phyloP scores from a whole-genome alignment of 2,113 vertebrate genomes.

The Lamprotornis superbus region DNA sequence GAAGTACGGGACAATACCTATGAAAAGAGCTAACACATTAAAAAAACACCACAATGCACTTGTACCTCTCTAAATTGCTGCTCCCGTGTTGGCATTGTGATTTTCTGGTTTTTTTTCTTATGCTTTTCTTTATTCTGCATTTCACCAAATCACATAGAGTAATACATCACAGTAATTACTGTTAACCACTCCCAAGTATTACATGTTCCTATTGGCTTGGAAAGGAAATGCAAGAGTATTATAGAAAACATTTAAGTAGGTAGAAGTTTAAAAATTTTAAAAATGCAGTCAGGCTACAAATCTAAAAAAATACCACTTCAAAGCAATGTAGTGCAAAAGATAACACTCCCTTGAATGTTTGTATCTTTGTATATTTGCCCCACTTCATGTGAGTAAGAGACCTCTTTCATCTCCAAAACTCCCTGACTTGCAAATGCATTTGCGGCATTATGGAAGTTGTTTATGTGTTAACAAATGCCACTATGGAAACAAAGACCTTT shows the following conservation, averaged over 20 bases:
- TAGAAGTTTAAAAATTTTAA: background rate
- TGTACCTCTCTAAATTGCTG: background rate
- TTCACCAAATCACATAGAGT: background rate
- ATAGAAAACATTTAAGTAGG: background rate
- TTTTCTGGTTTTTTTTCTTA: background rate
- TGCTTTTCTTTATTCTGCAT: background rate
- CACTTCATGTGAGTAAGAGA: background rate
- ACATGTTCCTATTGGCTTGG: background rate
- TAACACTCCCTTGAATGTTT: background rate
- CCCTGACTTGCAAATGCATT: background rate
- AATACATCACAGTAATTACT: background rate
- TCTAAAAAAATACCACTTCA: background rate
- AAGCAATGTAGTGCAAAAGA: background rate
- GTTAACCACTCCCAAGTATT: background rate
- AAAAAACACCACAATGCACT: background rate
- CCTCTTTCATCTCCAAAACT: background rate
- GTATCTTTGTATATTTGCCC: background rate
- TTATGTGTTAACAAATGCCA: background rate
- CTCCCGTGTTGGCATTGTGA: background rate
- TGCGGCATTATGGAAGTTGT: background rate
- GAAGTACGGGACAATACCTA: background rate
- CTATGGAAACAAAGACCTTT: background rate
- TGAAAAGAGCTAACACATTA: background rate
- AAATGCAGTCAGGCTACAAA: background rate
- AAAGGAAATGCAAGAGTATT: background rate